Evolutionary conservation across 2,888 invertebrate species (phyloP).

Genomic region (Synanthedon andrenaeformis): DNA sequence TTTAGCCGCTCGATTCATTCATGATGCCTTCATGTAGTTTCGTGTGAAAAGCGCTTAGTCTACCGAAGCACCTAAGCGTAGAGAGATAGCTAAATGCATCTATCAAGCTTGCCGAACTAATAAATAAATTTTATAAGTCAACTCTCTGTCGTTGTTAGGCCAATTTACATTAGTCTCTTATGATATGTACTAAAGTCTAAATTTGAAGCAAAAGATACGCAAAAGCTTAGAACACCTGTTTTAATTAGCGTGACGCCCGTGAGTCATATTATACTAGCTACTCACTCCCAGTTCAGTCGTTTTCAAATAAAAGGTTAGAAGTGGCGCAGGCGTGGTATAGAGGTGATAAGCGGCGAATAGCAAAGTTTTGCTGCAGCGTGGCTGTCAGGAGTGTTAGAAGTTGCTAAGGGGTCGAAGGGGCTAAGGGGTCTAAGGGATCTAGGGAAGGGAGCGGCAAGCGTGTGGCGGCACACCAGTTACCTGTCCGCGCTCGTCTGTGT

Average conservation of each 20-base stretch:
- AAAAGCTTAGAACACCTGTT: too few species aligned
- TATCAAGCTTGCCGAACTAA: slow-evolving; percentile 42
- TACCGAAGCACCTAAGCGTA: slow-evolving; percentile 44
- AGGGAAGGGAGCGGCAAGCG: slow-evolving; percentile 17
- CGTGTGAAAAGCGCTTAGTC: slow-evolving; percentile 37
- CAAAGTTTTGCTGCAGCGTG: background rate
- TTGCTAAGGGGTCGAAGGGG: slow-evolving; percentile 3
- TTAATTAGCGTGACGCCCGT: too few species aligned
- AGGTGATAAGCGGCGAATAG: background rate
- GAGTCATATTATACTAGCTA: background rate
- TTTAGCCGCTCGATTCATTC: slow-evolving; percentile 24
- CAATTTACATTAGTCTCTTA: background rate
- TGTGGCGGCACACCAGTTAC: slow-evolving; percentile 72
- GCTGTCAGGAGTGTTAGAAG: background rate
- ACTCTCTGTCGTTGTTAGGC: background rate
- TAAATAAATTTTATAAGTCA: background rate
- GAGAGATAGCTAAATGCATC: slow-evolving; percentile 37
- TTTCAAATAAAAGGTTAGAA: background rate
- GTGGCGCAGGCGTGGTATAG: background rate
- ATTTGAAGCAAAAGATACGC: too few species aligned
- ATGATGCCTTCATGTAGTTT: slow-evolving; percentile 24
- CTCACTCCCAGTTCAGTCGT: background rate
- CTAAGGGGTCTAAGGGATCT: slow-evolving; percentile 8
- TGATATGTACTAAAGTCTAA: too few species aligned
- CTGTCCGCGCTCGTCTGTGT: slow-evolving; percentile 97